phyloP scores from a whole-genome alignment of 2,113 vertebrate genomes.

The Clupea harengus region DNA sequence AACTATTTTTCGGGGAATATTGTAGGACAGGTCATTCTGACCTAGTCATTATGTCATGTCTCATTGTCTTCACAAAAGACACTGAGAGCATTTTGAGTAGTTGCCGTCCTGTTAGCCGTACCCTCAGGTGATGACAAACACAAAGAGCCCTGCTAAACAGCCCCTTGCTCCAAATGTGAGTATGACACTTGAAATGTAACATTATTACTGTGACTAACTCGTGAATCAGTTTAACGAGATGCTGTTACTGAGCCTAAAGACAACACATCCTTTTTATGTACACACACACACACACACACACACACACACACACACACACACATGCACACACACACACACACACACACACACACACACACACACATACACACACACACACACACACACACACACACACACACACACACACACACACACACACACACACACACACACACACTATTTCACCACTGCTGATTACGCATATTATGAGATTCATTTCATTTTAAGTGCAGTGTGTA shows the following conservation, averaged over 20 bases:
- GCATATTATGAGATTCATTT: background rate
- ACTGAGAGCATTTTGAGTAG: background rate
- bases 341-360: background rate
- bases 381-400: too few relatives aligned
- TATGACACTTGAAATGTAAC: conserved; percentile 68
- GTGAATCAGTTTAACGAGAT: conserved; percentile 48
- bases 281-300: background rate
- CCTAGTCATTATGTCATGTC: background rate
- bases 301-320: background rate
- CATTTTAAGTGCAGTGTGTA: background rate
- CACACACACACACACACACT: background rate
- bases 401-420: background rate
- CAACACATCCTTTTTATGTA: background rate
- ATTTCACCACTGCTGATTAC: background rate
- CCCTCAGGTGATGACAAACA: background rate
- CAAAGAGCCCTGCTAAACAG: background rate
- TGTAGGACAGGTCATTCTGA: background rate
- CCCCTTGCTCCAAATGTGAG: conserved; percentile 3
- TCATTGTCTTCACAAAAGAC: background rate
- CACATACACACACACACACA: background rate
- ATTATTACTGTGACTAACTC: conserved; percentile 46
- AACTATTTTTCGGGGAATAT: background rate
- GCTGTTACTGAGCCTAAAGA: conserved; percentile 58
- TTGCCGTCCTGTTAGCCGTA: background rate
- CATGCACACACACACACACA: background rate